These are phyloP conservation scores for Chesias legatella DNA, from an alignment of 2,888 invertebrate species.

Conservation along the genomic window DNA sequence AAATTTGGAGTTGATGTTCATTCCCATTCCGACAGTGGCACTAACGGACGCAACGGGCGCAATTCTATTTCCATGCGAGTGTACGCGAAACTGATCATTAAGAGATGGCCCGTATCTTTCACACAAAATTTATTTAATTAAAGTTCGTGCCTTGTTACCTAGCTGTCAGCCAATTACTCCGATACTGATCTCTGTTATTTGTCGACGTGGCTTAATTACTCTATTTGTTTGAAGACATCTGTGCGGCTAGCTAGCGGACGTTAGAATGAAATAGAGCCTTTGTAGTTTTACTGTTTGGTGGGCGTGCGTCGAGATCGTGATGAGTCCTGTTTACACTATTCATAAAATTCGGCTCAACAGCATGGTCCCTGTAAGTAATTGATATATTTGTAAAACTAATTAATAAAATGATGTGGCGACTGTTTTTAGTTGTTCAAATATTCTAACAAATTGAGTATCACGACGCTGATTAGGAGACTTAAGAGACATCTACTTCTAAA, in stretches of 20 bases:
- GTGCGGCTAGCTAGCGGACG: conserved; percentile 40
- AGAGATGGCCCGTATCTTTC: conserved; percentile 39
- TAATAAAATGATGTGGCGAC: too few relatives aligned
- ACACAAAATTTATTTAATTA: conserved; percentile 64
- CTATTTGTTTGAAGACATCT: conserved; percentile 53
- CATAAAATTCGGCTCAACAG: conserved; percentile 54
- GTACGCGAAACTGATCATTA: conserved; percentile 35
- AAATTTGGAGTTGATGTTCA: conserved; percentile 58
- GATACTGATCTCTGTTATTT: conserved; percentile 68
- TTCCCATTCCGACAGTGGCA: conserved; percentile 51
- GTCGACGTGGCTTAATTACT: conserved; percentile 56
- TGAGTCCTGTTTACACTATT: conserved; percentile 63
- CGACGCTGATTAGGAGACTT: too few relatives aligned
- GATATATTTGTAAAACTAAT: too few relatives aligned
- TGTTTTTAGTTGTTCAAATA: too few relatives aligned
- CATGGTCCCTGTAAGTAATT: conserved; percentile 54
- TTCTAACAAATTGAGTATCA: too few relatives aligned
- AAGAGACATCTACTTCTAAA: too few relatives aligned
- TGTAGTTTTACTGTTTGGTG: conserved; percentile 7
- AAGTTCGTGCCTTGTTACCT: conserved; percentile 64
- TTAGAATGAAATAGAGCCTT: conserved; percentile 32
- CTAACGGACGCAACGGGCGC: conserved; percentile 36
- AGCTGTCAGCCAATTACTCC: conserved; percentile 62
- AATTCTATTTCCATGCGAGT: conserved; percentile 22
- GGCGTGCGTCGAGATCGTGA: conserved; percentile 24